Percentiles rank a stretch among this genome's conserved stretches.
phyloP scores from a whole-genome alignment of 2,113 vertebrate genomes.

The Oreochromis niloticus region DNA sequence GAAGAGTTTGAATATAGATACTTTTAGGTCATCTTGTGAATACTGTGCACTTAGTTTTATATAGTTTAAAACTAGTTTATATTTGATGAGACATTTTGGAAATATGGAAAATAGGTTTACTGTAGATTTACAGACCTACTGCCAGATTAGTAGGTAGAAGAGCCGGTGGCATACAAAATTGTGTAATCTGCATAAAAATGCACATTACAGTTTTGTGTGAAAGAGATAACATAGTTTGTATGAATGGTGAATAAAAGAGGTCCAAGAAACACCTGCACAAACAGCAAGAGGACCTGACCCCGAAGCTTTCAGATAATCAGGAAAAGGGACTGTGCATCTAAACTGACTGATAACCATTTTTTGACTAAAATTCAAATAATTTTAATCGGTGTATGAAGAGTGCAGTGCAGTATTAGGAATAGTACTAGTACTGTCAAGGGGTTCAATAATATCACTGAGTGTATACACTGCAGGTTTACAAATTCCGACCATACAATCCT shows the following conservation, averaged over 20 bases:
- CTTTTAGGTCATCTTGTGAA: neutral
- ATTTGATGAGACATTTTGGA: neutral
- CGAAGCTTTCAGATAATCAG: neutral
- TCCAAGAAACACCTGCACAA: neutral
- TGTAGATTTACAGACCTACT: neutral
- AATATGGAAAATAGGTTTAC: neutral
- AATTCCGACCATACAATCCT: neutral
- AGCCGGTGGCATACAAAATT: neutral
- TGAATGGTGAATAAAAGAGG: neutral
- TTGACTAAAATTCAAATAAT: neutral
- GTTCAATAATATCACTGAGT: neutral
- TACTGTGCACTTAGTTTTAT: neutral
- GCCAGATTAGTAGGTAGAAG: neutral
- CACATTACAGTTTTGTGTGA: neutral
- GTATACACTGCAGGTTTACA: neutral
- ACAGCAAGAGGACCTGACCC: neutral
- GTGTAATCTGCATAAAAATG: neutral
- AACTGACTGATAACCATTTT: neutral
- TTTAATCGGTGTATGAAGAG: neutral
- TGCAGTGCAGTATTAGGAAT: neutral
- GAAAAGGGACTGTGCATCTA: neutral
- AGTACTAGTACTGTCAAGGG: neutral
- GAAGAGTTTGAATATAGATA: neutral
- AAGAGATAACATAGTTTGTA: neutral
- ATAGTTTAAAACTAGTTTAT: neutral